Evolutionary conservation across 1,140 invertebrate species (phyloP).

Genomic region (Mylabris phalerata): DNA sequence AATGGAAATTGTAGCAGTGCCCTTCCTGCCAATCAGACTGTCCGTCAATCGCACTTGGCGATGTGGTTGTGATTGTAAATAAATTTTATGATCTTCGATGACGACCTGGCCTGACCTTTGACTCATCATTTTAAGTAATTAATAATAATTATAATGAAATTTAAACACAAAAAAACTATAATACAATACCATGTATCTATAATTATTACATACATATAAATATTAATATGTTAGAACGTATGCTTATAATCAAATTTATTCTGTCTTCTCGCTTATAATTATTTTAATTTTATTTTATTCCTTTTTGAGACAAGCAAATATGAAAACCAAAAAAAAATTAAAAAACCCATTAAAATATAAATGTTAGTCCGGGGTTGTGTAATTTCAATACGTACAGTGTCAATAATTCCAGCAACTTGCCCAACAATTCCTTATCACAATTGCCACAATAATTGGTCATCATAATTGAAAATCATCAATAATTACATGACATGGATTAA

Average conservation of each 20-base stretch:
- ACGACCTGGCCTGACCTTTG: conserved; percentile 37
- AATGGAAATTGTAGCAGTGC: conserved; percentile 18
- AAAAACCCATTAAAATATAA: conserved; percentile 23
- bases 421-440: conserved; percentile 14
- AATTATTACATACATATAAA: conserved; percentile 33
- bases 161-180: neutral
- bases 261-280: conserved; percentile 28
- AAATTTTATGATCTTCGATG: conserved; percentile 33
- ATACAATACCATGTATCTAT: conserved; percentile 35
- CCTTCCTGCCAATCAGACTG: conserved; percentile 32
- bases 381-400: conserved; percentile 29
- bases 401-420: neutral
- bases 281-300: conserved; percentile 9
- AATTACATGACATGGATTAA: conserved; percentile 32
- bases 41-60: conserved; percentile 24
- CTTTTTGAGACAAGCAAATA: conserved; percentile 28
- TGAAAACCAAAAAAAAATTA: conserved; percentile 31
- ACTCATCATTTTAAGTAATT: conserved; percentile 30
- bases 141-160: conserved; percentile 13
- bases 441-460: too few relatives aligned
- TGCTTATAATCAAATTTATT: conserved; percentile 31
- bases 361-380: conserved; percentile 35
- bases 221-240: conserved; percentile 26
- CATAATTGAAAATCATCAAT: neutral
- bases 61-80: conserved; percentile 38